A percentile compares a stretch with the other conserved stretches of the same genome.
These are phyloP conservation scores for Neuroscelio doddi DNA, from an alignment of 2,888 invertebrate genomes.

Conservation along the genomic window DNA sequence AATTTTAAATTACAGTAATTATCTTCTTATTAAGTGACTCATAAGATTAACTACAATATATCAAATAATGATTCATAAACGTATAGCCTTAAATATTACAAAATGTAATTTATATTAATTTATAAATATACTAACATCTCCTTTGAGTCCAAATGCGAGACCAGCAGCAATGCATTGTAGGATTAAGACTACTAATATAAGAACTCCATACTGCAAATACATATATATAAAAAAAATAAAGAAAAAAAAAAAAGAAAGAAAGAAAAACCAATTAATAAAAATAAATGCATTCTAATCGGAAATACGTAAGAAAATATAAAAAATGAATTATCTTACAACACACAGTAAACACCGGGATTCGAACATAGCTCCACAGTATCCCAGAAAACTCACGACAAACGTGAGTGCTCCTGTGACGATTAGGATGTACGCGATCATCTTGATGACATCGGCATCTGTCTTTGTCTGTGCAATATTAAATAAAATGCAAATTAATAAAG, in stretches of 20 bases:
- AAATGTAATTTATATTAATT: too few species aligned
- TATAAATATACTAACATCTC: conserved; percentile 72
- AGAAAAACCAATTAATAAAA: conserved; percentile 13
- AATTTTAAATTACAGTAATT: too few species aligned
- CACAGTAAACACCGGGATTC: conserved; percentile 80
- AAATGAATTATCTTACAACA: too few species aligned
- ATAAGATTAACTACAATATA: background rate
- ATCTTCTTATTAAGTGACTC: too few species aligned
- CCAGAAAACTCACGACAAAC: conserved; percentile 82
- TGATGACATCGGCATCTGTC: conserved; percentile 75
- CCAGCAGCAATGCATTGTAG: conserved; percentile 80
- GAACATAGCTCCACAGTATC: conserved; percentile 81
- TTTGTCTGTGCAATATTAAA: conserved; percentile 63
- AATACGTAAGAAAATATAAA: too few species aligned
- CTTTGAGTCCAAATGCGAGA: conserved; percentile 78
- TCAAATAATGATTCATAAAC: background rate
- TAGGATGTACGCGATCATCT: conserved; percentile 80
- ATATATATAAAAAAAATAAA: too few species aligned
- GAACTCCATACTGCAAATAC: conserved; percentile 79
- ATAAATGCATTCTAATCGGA: background rate
- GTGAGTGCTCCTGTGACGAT: conserved; percentile 80
- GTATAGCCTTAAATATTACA: too few species aligned
- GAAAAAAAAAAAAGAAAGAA: too few species aligned
- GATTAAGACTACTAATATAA: conserved; percentile 77
- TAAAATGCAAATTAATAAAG: too few species aligned